Conservation (phyloP, 2,888 invertebrate genomes). For the Salticus scenicus region DNA sequence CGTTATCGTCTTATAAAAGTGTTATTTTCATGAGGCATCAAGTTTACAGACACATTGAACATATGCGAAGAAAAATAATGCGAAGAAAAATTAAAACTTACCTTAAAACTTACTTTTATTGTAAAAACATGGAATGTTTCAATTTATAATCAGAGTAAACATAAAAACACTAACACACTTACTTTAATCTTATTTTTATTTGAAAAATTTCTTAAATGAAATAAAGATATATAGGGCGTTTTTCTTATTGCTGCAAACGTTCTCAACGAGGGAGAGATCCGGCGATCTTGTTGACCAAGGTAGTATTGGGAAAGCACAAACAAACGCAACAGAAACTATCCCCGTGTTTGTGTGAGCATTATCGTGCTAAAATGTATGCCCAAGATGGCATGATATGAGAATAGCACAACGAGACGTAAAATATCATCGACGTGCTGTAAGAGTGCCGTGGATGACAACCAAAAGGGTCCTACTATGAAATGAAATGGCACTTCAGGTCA, state of each 20-base stretch:
- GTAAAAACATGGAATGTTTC: too few relatives aligned
- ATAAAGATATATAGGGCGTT: too few relatives aligned
- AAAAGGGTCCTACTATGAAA: neutral
- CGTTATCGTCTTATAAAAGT: too few relatives aligned
- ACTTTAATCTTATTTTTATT: too few relatives aligned
- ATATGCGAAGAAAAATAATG: too few relatives aligned
- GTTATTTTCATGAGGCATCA: too few relatives aligned
- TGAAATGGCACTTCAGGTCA: neutral
- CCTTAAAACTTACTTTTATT: too few relatives aligned
- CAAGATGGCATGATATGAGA: neutral
- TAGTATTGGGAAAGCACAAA: neutral
- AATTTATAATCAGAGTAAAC: too few relatives aligned
- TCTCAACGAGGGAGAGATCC: neutral
- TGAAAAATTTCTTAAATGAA: too few relatives aligned
- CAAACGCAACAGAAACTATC: neutral
- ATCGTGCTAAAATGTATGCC: neutral
- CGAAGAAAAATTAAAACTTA: too few relatives aligned
- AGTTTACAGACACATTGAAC: too few relatives aligned
- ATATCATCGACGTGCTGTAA: neutral
- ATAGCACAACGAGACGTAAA: neutral
- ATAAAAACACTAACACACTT: too few relatives aligned
- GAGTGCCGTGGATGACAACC: neutral
- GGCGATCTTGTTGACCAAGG: neutral
- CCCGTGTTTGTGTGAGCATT: neutral
- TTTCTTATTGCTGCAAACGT: neutral